Evolutionary conservation across 2,888 invertebrate species (phyloP).

Genomic region (Meghimatium bilineatum): DNA sequence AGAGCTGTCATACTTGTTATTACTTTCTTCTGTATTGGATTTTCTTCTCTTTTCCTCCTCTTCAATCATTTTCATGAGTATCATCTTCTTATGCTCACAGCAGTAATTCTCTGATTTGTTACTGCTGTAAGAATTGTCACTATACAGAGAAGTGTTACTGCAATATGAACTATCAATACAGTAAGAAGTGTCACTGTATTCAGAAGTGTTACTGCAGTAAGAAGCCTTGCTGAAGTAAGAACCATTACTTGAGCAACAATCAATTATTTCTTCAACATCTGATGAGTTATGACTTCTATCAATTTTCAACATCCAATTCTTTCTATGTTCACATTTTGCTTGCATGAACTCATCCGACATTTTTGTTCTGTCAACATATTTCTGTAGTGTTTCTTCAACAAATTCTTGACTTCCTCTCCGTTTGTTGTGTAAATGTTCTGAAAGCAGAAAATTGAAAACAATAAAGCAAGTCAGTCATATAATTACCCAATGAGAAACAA

Average conservation of each 20-base stretch:
- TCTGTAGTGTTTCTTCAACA: not conserved
- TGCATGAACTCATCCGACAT: no score
- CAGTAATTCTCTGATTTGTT: constrained; percentile 3
- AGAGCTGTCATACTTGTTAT: not conserved
- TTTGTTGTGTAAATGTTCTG: not conserved
- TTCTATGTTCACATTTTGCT: not conserved
- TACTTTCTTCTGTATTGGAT: not conserved
- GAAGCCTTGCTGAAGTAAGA: not conserved
- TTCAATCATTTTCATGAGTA: constrained; percentile 24
- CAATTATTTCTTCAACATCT: not conserved
- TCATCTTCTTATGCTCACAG: constrained; percentile 33
- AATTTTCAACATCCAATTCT: not conserved
- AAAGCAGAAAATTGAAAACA: not conserved
- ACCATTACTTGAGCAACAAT: not conserved
- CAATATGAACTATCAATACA: not conserved
- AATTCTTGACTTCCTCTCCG: no score
- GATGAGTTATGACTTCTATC: not conserved
- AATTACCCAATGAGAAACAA: no score
- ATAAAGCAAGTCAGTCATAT: no score
- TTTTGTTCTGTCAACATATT: not conserved
- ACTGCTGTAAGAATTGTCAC: not conserved
- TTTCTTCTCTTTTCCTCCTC: not conserved
- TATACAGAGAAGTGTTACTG: not conserved
- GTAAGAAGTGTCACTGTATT: not conserved
- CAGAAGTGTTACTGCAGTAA: not conserved